Evolutionary conservation across 2,113 vertebrate genomes (phyloP), one percentile per base, ranked within the genome.

Genomic region (Isichthys henryi): DNA sequence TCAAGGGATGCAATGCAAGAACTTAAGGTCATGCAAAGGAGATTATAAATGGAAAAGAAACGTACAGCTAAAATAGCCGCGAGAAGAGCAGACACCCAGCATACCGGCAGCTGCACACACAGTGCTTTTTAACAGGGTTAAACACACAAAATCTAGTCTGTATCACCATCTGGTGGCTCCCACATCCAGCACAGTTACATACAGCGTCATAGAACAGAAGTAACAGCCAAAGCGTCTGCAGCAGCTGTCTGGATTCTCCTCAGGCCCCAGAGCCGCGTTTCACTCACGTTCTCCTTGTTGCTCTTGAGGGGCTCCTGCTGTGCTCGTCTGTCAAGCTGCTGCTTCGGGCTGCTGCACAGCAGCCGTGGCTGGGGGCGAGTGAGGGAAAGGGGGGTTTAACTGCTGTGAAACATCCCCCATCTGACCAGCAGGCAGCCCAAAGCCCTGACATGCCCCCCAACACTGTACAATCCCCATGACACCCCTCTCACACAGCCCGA

Each of bases 201-300:
- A n/a, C n/a, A n/a, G n/a, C n/a, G n/a, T n/a, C n/a, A n/a, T n/a
- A n/a, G n/a, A n/a, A n/a, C n/a, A n/a, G n/a, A n/a, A n/a, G n/a
- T n/a, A n/a, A n/a, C n/a, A n/a, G n/a, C n/a, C n/a, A n/a, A n/a
- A 62, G 58, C 2, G 31, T 6, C 31, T 17, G 27, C n/a, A 4
- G 66, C 27, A 27, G n/a, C 31, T 17, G 11, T 2, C 13, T 21
- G 5, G 53, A 87, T 21, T 2, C 19, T 27, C 56, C 35, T 39
- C 53, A 31, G 5, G 23, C 8, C 7, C 9, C 58, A 27, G n/a
- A n/a, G n/a, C 62, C 0, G 10, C 3, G n/a, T 23, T 8, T 31
- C 39, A 94, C 95, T 95, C 90, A 95, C 95, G 80, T 95, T 95
- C 92, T 94, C 92, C 89, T 95, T 95, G 90, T 94, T 93, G 86